A percentile compares a stretch with the other conserved stretches of the same genome.
Conservation (phyloP, 2,113 vertebrate genomes). For the Dasyornis broadbenti region DNA sequence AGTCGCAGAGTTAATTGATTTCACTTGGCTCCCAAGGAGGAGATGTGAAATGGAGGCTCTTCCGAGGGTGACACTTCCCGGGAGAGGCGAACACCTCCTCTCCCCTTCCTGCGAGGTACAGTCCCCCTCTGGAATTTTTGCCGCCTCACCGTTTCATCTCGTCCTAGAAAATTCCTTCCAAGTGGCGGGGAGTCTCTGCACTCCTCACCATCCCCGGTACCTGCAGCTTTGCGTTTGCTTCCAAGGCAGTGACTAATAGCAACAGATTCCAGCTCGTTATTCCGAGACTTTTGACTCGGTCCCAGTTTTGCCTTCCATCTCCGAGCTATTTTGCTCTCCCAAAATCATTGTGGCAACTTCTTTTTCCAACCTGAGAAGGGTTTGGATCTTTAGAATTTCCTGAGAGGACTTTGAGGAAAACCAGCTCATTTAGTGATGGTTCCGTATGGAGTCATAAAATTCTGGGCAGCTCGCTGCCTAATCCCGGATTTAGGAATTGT, state of each 20-base stretch:
- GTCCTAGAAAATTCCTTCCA: not conserved
- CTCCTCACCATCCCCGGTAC: not conserved
- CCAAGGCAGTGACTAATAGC: not conserved
- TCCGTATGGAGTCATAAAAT: not conserved
- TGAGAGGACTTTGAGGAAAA: not conserved
- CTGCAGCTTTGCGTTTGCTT: not conserved
- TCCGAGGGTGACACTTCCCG: not conserved
- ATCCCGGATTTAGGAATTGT: not conserved
- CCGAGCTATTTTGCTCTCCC: not conserved
- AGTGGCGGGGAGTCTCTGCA: not conserved
- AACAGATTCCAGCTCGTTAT: not conserved
- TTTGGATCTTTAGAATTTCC: not conserved
- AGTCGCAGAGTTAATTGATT: slow-evolving; percentile 28
- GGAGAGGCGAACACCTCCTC: not conserved
- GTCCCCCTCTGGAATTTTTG: not conserved
- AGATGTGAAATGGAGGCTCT: not conserved
- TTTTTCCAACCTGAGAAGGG: not conserved
- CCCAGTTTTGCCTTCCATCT: not conserved
- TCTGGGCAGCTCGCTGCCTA: not conserved
- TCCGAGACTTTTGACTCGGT: not conserved
- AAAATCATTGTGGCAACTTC: not conserved
- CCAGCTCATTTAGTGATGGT: not conserved
- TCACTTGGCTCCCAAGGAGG: slow-evolving; percentile 3
- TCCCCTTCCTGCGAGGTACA: not conserved
- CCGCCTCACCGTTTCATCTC: not conserved